Evolutionary conservation across 2,113 vertebrate species (phyloP).

Genomic region (Chlamydotis undulata): DNA sequence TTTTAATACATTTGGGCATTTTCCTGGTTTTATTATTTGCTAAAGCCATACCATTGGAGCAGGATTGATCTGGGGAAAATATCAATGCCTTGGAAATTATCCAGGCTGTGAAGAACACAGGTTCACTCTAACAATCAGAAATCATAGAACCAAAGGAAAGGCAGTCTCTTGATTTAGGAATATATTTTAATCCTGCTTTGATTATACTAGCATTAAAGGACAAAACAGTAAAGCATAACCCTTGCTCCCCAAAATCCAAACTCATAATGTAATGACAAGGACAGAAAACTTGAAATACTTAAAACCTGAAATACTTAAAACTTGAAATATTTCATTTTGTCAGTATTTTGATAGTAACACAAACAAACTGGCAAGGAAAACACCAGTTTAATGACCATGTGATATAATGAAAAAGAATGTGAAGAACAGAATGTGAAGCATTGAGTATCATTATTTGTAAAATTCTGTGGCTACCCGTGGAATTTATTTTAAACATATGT

Average conservation of each 20-base stretch:
- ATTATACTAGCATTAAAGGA: not conserved
- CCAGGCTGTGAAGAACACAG: not conserved
- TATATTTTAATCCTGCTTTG: not conserved
- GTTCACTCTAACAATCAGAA: not conserved
- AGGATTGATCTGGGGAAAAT: not conserved
- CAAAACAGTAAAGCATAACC: not conserved
- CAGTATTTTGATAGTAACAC: not conserved
- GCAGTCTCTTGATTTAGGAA: not conserved
- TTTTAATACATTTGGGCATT: not conserved
- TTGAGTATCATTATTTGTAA: not conserved
- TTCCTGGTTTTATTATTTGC: not conserved
- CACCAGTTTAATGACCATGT: not conserved
- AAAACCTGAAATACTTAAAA: not conserved
- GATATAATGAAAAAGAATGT: not conserved
- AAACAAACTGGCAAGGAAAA: not conserved
- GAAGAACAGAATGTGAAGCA: not conserved
- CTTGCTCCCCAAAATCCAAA: not conserved
- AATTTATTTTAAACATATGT: not conserved
- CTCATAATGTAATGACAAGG: not conserved
- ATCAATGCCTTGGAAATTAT: not conserved
- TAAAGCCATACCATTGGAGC: accelerated
- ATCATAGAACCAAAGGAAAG: not conserved
- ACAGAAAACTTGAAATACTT: not conserved
- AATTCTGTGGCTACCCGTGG: not conserved
- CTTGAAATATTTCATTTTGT: not conserved